phyloP scores from a whole-genome alignment of 92 coral and sea anemone genomes.

The Palythoa grandis region DNA sequence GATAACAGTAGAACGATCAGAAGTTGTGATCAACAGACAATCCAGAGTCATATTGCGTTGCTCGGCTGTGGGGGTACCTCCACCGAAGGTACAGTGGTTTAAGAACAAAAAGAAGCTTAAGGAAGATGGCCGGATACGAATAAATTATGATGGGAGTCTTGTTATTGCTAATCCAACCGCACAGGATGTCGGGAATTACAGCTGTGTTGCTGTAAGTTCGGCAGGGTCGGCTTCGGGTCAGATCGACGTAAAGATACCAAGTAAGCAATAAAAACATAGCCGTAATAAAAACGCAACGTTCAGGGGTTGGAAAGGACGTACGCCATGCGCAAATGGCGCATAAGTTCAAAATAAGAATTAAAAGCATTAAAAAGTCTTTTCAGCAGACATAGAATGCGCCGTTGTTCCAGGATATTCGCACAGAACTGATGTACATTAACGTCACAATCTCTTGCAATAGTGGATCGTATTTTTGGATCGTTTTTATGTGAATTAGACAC shows the following conservation, averaged over 20 bases:
- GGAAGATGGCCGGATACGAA: conserved; percentile 53
- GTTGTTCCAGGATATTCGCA: too few species aligned
- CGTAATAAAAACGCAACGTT: background rate
- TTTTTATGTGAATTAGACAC: too few species aligned
- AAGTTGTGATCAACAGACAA: conserved; percentile 65
- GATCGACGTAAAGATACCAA: conserved; percentile 60
- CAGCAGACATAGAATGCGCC: too few species aligned
- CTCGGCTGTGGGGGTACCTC: conserved; percentile 79
- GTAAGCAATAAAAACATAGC: conserved; percentile 16
- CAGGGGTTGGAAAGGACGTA: too few species aligned
- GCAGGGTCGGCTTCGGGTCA: conserved; percentile 70
- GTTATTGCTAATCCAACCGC: conserved; percentile 65
- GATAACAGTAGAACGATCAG: conserved; percentile 67
- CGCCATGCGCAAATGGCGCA: too few species aligned
- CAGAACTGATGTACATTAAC: too few species aligned
- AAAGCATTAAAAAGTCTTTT: too few species aligned
- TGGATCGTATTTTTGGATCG: too few species aligned
- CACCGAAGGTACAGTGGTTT: conserved; percentile 72
- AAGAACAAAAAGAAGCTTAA: conserved; percentile 58
- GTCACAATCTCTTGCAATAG: too few species aligned
- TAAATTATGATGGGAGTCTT: conserved; percentile 59
- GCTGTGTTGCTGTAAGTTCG: conserved; percentile 70
- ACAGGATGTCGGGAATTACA: conserved; percentile 76
- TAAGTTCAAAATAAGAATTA: too few species aligned
- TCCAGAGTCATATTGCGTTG: conserved; percentile 65